Evolutionary conservation across 2,113 vertebrate species (phyloP), one percentile per base, ranked within the genome.

Genomic region (Condylura cristata): DNA sequence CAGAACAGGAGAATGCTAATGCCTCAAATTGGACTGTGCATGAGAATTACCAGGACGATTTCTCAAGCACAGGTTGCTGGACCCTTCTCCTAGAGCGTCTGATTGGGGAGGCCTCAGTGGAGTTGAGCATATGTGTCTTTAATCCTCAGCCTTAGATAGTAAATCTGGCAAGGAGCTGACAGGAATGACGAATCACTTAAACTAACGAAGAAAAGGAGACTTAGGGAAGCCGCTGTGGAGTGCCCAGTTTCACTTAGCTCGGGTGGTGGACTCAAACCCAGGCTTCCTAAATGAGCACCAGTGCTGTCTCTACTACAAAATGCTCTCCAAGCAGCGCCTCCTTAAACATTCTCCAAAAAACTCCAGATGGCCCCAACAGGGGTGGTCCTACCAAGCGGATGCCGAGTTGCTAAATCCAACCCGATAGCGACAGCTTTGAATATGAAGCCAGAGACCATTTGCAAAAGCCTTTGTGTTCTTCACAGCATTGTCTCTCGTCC

Each of bases 331-430:
- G 90, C 71, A 63, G 30, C 44, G 65, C 61, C 46, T 86, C 93
- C 95, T 97, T 85, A 93, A 95, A 96, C 96, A 96, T 90, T 75
- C 86, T 96, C 80, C 81, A 90, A 68, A 94, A 93, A 75, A 78
- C 93, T 90, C 95, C 96, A 97, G 96, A 97, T 96, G 97, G 97
- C 91, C 51, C 92, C 93, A 95, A 96, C 87, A 93, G 87, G 91
- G 95, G 97, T 97, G 95, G 96, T 95, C 97, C 87, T 93, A 63
- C 32, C 75, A 66, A 94, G 85, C 4, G 61, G 96, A 97, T 96
- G 96, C 93, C 97, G 96, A 93, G 91, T 97, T 96, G 94, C 95
- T 97, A 97, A 95, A 97, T 97, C 87, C 84, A 96, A 95, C 84
- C 61, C 48, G 78, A 70, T 84, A 93, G 91, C 86, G 8, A 96